Evolutionary conservation across 1,140 invertebrate genomes (phyloP), one percentile per base, ranked within the genome.

Genomic region (Alviniconcha marisindica): DNA sequence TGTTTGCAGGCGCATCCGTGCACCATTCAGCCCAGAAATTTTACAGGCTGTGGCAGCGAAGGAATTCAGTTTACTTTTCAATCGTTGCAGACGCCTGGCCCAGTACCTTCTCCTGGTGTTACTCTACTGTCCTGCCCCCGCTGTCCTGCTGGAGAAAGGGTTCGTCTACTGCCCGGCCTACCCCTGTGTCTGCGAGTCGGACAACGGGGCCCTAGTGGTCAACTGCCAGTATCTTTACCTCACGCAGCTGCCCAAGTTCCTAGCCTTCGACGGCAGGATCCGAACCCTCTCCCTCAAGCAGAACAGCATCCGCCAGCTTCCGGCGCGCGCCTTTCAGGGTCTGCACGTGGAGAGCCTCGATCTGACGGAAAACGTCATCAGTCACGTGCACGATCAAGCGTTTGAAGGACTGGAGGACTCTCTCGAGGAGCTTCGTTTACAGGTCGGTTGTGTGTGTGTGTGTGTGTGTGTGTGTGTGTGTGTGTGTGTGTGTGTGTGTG

Each of bases 351-450:
- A 86, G 74, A 80, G 44, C 18, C 83, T 87, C 28, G 86, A 87
- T 63, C 94, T 98, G 80, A 97, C 97, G 0, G 96, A 96, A 54
- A 98, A 97, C 88, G 95, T 95, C 88, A 96, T 98, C 18, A 95
- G 94, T 86, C 94, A 91, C 24, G 95, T 99, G 74, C 94, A 95
- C 69, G 93, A 94, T 1, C 95, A 95, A 4, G 96, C 97, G 0
- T 98, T 99, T 86, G 94, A 94, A 84, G 97, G 97, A 0, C 96
- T 98, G 88, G 97, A 97, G 87, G 93, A 93, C 18, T 95, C 95
- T 51, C 93, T 99, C 18, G 96, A 95, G 87, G 97, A 96, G 90
- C 93, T 99, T 18, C 97, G 97, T 92, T 93, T 98, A 40, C 90
- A 92, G 51, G 76, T 77, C 5, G n/a, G n/a, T n/a, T n/a, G n/a